Evolutionary conservation across 2,888 invertebrate species (phyloP), one percentile per base, ranked within the genome.

Genomic region (Lithophane socia): DNA sequence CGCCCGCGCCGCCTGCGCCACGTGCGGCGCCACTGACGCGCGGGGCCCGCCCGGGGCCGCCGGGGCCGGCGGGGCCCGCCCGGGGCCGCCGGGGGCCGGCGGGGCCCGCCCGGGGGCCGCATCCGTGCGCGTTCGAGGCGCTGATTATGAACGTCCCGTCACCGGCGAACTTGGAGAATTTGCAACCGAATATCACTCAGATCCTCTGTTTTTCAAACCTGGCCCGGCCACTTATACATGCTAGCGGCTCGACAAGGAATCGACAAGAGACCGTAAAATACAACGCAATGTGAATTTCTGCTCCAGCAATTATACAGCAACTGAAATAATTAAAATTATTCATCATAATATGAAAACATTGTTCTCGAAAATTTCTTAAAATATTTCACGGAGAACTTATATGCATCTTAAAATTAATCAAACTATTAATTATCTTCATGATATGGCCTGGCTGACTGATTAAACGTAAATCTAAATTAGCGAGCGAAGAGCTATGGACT

Each of bases 401-500:
- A 21, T 29, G 44, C 66, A 3, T 68, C 58, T 61, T 68, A 64
- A 82, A 63, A 65, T 47, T 8, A 37, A 65, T 61, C 56, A 37
- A 66, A 65, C 5, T 29, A 64, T 58, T 16, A 52, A 58, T 64
- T 37, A 65, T 74, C 63, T 71, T 82, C 61, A 47, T 63, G 58
- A 44, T 49, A 66, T 64, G 68, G 44, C 79, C 72, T 29, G 69
- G 75, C 79, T 56, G 81, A 83, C 77, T 81, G 81, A 84, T 74
- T 81, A 77, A 81, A 75, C 73, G 56, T 80, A 80, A 72, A 72
- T 58, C 44, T 75, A 70, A 74, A 77, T 67, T 54, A 80, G 69
- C 71, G 71, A 68, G 49, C 58, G 73, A 83, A 65, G 67, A 83
- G 70, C 75, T 78, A 63, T 24, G 67, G 82, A 83, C 74, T 79